Evolutionary conservation across 2,797 vertebrate genomes (phyloP).

Genomic region (Sebastes dallii): DNA sequence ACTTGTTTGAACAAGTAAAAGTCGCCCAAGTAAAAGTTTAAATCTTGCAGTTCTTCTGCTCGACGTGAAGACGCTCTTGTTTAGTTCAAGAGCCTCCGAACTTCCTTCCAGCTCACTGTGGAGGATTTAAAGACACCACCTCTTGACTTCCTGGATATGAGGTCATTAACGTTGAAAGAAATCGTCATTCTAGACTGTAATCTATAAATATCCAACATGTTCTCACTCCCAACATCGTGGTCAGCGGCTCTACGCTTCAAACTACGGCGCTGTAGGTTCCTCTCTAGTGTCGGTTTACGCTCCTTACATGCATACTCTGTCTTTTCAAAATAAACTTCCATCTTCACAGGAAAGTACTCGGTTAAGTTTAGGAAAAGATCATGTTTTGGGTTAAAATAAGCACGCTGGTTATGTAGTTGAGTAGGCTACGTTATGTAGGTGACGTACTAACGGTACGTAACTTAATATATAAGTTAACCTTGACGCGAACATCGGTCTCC

Average conservation of each 20-base stretch:
- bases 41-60: background rate
- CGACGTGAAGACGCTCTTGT: background rate
- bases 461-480: too few species aligned
- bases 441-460: too few species aligned
- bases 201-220: background rate
- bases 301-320: background rate
- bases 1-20: background rate
- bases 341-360: background rate
- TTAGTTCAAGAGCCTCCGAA: background rate
- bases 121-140: too few species aligned
- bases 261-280: background rate
- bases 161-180: background rate
- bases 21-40: background rate
- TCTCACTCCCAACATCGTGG: background rate
- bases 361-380: too few species aligned
- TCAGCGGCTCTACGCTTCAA: background rate
- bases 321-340: background rate
- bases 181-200: background rate
- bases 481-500: too few species aligned
- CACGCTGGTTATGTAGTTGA: too few species aligned
- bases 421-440: too few species aligned
- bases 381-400: too few species aligned
- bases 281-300: background rate
- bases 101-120: background rate
- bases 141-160: background rate